Evolutionary conservation across 30 jellyfish, hydroid and myxozoan genomes (phyloP), one percentile per base, ranked within the genome.

Genomic region (Cassiopea xamachana): DNA sequence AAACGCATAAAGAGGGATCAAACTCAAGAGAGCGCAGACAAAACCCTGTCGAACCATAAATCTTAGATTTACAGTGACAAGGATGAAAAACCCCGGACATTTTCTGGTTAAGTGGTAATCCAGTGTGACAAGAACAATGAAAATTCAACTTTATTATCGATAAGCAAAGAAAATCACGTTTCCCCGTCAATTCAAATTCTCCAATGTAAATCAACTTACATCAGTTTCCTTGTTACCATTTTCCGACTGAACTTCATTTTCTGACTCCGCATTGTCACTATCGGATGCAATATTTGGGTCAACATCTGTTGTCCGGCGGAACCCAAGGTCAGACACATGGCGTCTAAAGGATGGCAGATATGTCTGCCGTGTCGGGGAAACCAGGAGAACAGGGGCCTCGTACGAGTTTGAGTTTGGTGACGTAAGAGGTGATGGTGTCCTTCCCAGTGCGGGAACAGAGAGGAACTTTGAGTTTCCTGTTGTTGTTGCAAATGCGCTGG

Each of bases 351-450:
- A 69, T 7, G 82, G 90, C 0, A 82, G 17, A 69, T 45, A 69
- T 15, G 74, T 82, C 82, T 82, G 90, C 27, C 80, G 64, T 82
- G 90, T 69, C 15, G 82, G 90, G 2, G 90, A 82, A 62, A 49
- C 64, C 50, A 82, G n/a, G 13, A 67, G 15, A 15, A 70, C 60
- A 48, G 80, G 75, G 73, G 82, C 45, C 2, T n/a, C 18, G 13
- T 48, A 7, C 7, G 71, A 58, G 1, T 71, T 74, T 60, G 90
- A 82, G 15, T 82, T 82, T 5, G 90, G 90, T 19, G 80, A 50
- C n/a, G 90, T 62, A 50, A 82, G 73, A 16, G 90, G 90, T n/a
- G 90, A 82, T 39, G 90, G 90, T 13, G 55, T 61, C 51, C 90
- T 82, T 13, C 69, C 82, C 50, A 79, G 55, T 18, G 87, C 1